A percentile compares a stretch with the other conserved stretches of the same genome.
phyloP scores from a whole-genome alignment of 2,113 vertebrate species.

The Synodontis membranacea region DNA sequence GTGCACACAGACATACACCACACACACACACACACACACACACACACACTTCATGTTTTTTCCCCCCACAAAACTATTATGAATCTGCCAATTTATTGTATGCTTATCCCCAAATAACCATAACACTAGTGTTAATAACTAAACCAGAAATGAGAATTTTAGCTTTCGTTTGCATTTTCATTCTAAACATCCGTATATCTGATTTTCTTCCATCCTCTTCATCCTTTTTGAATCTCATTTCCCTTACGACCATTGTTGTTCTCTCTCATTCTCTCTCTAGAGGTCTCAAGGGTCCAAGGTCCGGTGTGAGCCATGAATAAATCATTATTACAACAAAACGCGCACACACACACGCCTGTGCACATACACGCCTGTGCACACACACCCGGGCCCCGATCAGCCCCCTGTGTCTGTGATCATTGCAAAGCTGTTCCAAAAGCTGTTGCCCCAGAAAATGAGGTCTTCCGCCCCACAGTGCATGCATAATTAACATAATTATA shows the following conservation, averaged over 20 bases:
- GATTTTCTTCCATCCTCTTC: constrained; percentile 20
- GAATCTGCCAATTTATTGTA: constrained; percentile 1
- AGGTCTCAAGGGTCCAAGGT: constrained; percentile 49
- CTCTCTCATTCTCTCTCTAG: constrained; percentile 20
- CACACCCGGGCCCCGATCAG: constrained; percentile 20
- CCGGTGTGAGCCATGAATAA: constrained; percentile 47
- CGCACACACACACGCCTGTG: background rate
- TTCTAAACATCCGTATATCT: background rate
- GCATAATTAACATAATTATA: constrained; percentile 42
- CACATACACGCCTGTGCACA: background rate
- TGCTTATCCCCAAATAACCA: background rate
- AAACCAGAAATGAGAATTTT: constrained; percentile 7
- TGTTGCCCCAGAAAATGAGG: constrained; percentile 45
- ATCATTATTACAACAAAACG: constrained; percentile 48
- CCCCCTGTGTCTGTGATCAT: constrained; percentile 46
- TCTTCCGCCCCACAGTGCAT: constrained; percentile 31
- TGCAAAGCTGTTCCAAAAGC: constrained; percentile 46
- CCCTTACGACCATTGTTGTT: constrained; percentile 36
- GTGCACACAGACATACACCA: background rate
- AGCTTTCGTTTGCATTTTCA: background rate
- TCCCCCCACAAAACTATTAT: background rate
- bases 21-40: background rate
- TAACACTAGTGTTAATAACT: background rate
- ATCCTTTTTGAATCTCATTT: constrained; percentile 7
- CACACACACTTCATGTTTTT: background rate